Base-by-base conservation (phyloP, 2,113 vertebrate genomes). In the Cyanoderma ruficeps region DNA sequence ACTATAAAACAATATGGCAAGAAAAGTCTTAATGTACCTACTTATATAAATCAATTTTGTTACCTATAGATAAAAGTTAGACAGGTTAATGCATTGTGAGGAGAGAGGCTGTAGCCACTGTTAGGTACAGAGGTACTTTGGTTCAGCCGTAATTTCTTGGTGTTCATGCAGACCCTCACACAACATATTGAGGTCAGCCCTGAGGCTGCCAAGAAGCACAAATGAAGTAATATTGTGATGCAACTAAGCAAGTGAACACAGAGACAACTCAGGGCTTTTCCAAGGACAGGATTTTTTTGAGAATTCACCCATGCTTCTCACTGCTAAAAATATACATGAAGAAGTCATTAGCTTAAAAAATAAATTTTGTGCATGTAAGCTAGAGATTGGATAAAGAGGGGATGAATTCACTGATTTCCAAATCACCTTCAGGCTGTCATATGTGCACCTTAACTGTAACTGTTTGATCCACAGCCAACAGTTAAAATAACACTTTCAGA, bases 161-260 rank as follows among this genome's bases (percentile, higher is more conserved):
- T 41, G 27, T 81, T 42, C 64, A 65, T 20, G 37, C 11, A 83
- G 39, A 42, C 3, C 25, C 33, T 61, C 30, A 37, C 3, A 27
- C 1, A 41, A 14, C 0, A 1, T 30, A 33, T 1, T 27, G 14
- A 74, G 46, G 42, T 57, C 64, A 90, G 47, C 3, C 39, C 10
- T 0, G 1, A 82, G 49, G 15, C 31, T 90, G 24, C 17, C 22
- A 50, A 14, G 15, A 14, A 69, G 25, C 17, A 76, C 46, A 81
- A 68, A 1, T 10, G 21, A 30, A 81, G 24, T 57, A 69, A 64
- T 57, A 44, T 11, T 50, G 4, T 55, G 55, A 85, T 31, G 22
- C 30, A 64, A 6, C 23, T 41, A 39, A 72, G 13, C 0, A 13
- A 81, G 56, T 0, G 41, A 53, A 75, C 30, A 75, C n/a, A 60